Conservation (phyloP, 2,888 invertebrate genomes). For the Meteorus colon region DNA sequence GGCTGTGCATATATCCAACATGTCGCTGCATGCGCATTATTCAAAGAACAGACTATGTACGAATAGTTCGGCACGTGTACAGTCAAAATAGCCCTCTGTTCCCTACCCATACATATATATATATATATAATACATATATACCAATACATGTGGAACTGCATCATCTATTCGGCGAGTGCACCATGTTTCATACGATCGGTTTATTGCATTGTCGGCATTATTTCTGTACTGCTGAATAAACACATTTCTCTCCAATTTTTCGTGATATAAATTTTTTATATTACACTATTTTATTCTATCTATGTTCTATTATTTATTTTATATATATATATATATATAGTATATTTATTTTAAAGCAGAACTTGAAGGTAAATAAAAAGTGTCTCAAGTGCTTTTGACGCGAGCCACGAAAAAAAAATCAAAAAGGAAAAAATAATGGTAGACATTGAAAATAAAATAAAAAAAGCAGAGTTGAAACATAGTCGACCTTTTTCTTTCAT, state of each 20-base stretch:
- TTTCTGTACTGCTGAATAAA: conserved; percentile 7
- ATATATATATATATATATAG: neutral
- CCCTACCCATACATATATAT: neutral
- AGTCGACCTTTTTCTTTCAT: conserved; percentile 23
- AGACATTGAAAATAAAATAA: conserved; percentile 1
- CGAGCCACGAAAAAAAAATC: neutral
- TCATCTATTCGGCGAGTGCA: conserved; percentile 33
- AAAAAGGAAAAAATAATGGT: neutral
- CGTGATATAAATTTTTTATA: neutral
- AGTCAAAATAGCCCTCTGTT: conserved; percentile 25
- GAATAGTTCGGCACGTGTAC: conserved; percentile 19
- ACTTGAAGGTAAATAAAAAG: conserved; percentile 13
- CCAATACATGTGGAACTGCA: conserved; percentile 14
- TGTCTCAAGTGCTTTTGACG: conserved; percentile 23
- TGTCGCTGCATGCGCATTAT: conserved; percentile 23
- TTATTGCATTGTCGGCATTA: conserved; percentile 15
- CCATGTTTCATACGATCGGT: conserved; percentile 20
- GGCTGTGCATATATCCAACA: conserved; percentile 16
- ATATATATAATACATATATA: neutral
- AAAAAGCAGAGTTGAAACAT: neutral
- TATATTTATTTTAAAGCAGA: neutral
- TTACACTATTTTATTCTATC: neutral
- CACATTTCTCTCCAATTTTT: neutral
- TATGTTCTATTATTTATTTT: neutral
- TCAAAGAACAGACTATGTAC: conserved; percentile 22